Evolutionary conservation across 2,797 vertebrate genomes (phyloP).

Genomic region (Xyrichtys novacula): DNA sequence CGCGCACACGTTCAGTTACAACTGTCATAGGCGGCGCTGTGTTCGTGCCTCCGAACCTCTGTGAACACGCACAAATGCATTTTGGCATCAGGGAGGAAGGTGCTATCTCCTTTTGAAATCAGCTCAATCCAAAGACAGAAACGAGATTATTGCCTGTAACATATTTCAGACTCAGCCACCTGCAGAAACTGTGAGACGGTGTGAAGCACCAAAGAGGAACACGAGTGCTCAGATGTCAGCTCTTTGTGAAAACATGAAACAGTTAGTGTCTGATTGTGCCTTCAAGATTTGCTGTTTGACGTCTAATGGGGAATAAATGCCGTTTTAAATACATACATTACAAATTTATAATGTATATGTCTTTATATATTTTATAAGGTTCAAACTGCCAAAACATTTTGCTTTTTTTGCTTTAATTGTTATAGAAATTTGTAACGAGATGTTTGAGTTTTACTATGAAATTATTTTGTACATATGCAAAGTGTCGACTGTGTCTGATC

Average conservation of each 20-base stretch:
- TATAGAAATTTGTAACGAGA: constrained; percentile 53
- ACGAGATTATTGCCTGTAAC: constrained; percentile 61
- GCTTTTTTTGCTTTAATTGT: constrained; percentile 29
- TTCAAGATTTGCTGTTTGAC: constrained; percentile 39
- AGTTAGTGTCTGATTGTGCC: constrained; percentile 49
- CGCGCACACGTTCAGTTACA: constrained; percentile 34
- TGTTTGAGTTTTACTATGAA: constrained; percentile 52
- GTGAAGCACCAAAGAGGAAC: constrained; percentile 30
- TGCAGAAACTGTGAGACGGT: constrained; percentile 65
- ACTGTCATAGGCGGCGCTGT: constrained; percentile 36
- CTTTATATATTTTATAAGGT: constrained; percentile 48
- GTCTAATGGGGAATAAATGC: constrained; percentile 37
- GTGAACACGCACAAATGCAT: constrained; percentile 46
- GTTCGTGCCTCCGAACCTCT: constrained; percentile 45
- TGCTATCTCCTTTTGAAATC: constrained; percentile 67
- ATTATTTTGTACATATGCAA: constrained; percentile 54
- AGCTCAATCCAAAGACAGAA: constrained; percentile 60
- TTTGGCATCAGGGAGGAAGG: constrained; percentile 49
- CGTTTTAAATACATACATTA: constrained; percentile 42
- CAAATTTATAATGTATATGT: constrained; percentile 58
- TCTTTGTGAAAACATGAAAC: constrained; percentile 24
- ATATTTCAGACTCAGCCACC: constrained; percentile 44
- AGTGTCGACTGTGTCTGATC: constrained; percentile 44
- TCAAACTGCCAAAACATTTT: constrained; percentile 43
- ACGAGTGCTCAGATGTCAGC: constrained; percentile 13